These are phyloP conservation scores for Microtus ochrogaster DNA, from an alignment of 2,113 vertebrate species.

Conservation along the genomic window DNA sequence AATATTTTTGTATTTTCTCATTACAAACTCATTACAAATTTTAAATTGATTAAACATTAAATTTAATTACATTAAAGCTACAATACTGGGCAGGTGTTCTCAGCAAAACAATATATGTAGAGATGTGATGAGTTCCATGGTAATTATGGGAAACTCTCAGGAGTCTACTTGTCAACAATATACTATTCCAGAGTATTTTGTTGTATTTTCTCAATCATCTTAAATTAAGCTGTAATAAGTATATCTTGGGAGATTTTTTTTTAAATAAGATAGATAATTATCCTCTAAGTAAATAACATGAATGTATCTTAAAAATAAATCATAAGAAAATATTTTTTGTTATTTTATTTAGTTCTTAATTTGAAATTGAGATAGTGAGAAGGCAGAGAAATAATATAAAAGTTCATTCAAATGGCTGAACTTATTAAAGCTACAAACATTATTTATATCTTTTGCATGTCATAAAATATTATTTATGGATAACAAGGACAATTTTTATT, in stretches of 20 bases:
- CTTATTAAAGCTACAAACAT: neutral
- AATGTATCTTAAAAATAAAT: neutral
- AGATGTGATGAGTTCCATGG: neutral
- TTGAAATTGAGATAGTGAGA: neutral
- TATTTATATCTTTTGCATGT: neutral
- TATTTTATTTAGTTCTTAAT: neutral
- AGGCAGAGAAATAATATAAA: neutral
- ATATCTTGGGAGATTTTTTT: neutral
- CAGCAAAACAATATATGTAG: neutral
- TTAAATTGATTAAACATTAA: neutral
- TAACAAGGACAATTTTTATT: neutral
- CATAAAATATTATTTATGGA: neutral
- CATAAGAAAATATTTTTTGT: neutral
- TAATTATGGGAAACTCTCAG: neutral
- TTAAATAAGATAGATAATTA: neutral
- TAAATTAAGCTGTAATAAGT: neutral
- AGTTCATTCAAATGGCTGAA: neutral
- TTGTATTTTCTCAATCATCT: neutral
- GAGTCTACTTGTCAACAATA: neutral
- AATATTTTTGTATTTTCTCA: neutral
- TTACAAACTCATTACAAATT: neutral
- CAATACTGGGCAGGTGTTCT: neutral
- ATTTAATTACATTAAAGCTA: neutral
- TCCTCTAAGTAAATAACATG: neutral
- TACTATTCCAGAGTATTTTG: neutral